Percentiles rank a stretch among this genome's conserved stretches.
Evolutionary conservation across 1,140 invertebrate species (phyloP).

Genomic region (Drosophila sp.): DNA sequence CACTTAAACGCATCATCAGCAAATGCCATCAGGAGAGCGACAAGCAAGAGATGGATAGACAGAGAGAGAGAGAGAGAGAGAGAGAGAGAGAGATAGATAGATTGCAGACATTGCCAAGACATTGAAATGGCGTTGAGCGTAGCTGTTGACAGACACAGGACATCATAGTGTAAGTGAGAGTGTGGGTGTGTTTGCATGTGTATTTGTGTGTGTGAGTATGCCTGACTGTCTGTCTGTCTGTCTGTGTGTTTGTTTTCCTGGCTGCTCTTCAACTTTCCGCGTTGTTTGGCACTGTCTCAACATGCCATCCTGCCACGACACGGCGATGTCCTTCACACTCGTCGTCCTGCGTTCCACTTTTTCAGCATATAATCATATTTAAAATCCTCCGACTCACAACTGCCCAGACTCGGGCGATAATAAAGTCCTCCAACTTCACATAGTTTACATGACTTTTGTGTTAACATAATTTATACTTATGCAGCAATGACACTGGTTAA

Average conservation of each 20-base stretch:
- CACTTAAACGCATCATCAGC: conserved; percentile 42
- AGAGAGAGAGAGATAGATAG: conserved; percentile 30
- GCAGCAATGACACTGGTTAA: background rate
- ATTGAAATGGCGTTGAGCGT: conserved; percentile 44
- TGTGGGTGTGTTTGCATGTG: conserved; percentile 9
- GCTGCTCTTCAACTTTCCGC: conserved; percentile 42
- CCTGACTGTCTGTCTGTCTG: conserved; percentile 7
- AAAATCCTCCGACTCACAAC: conserved; percentile 22
- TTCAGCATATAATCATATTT: conserved; percentile 26
- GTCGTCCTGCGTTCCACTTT: background rate
- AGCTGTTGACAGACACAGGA: conserved; percentile 33
- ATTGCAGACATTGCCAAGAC: conserved; percentile 50
- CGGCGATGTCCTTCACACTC: conserved; percentile 19
- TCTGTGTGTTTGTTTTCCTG: conserved; percentile 23
- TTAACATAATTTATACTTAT: no score
- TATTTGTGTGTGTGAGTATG: conserved; percentile 3
- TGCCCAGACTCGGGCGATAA: background rate
- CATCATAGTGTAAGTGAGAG: conserved; percentile 3
- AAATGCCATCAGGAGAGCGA: conserved; percentile 7
- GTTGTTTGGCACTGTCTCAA: conserved; percentile 45
- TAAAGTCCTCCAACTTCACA: conserved; percentile 5
- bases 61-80: background rate
- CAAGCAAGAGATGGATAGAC: background rate
- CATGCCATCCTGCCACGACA: background rate
- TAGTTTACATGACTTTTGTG: conserved; percentile 17